Conservation (phyloP, 2,113 vertebrate genomes). For the Struthidea cinerea region DNA sequence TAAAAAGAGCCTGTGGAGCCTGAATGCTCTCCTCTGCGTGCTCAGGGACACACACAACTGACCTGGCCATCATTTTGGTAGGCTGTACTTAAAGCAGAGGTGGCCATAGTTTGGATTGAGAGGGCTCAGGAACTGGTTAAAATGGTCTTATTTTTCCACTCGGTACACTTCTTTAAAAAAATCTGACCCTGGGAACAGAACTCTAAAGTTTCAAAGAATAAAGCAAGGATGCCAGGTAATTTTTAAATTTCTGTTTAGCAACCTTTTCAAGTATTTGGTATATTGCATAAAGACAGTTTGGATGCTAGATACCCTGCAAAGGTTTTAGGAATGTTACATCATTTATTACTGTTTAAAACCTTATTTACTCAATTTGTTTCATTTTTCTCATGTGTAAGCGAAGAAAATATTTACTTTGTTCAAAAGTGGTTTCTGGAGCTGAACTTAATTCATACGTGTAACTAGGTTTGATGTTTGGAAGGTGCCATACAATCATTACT, state of each 20-base stretch:
- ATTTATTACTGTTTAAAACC: conserved; percentile 30
- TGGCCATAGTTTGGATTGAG: background rate
- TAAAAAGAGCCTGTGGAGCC: background rate
- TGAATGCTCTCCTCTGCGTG: background rate
- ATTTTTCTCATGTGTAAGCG: conserved; percentile 3
- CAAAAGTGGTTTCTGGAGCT: conserved; percentile 1
- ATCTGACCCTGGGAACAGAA: background rate
- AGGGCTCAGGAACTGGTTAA: background rate
- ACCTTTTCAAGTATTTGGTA: background rate
- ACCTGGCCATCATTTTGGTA: background rate
- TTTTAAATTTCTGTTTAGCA: background rate
- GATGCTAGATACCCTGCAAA: background rate
- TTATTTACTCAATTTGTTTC: conserved; percentile 42
- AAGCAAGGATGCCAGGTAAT: background rate
- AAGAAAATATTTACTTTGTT: conserved; percentile 58
- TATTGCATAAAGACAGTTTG: background rate
- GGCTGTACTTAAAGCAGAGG: background rate
- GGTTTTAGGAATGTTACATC: background rate
- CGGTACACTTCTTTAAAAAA: background rate
- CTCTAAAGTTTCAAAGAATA: background rate
- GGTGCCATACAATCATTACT: conserved; percentile 56
- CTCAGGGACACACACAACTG: background rate
- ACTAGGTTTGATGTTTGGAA: conserved; percentile 59
- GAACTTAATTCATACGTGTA: conserved; percentile 61
- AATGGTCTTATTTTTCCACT: background rate